Conservation (phyloP, 2,113 vertebrate genomes). For the Microtus ochrogaster region DNA sequence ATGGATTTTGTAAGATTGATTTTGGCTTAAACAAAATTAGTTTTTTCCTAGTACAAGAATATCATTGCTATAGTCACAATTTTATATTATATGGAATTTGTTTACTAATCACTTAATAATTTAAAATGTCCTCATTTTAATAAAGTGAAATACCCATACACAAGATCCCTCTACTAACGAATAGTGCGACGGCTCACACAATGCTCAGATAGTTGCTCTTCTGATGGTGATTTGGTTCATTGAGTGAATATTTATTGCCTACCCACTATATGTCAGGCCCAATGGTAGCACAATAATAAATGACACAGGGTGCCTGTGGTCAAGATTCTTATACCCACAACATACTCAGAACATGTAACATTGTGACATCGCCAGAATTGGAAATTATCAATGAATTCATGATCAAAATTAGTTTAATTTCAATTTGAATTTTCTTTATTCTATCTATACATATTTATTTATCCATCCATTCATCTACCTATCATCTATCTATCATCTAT, state of each 20-base stretch:
- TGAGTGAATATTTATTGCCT: background rate
- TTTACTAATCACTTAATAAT: background rate
- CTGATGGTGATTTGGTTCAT: background rate
- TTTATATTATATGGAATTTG: background rate
- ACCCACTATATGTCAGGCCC: background rate
- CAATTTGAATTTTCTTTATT: background rate
- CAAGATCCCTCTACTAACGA: background rate
- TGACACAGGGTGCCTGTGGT: background rate
- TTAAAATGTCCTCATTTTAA: background rate
- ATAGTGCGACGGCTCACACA: background rate
- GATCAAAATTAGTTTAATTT: slow-evolving; percentile 46
- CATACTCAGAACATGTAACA: background rate
- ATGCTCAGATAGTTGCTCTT: background rate
- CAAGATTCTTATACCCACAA: background rate
- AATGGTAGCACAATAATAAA: background rate
- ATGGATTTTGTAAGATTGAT: background rate
- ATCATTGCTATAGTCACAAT: background rate
- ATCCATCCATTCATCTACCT: background rate
- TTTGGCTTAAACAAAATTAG: background rate
- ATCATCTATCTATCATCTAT: background rate
- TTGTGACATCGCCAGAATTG: background rate
- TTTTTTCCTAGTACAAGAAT: background rate
- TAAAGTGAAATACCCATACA: background rate
- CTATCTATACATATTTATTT: background rate
- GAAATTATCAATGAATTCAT: slow-evolving; percentile 42